These are phyloP conservation scores for Creontiades dilutus DNA, from an alignment of 2,888 invertebrate species.

Conservation along the genomic window DNA sequence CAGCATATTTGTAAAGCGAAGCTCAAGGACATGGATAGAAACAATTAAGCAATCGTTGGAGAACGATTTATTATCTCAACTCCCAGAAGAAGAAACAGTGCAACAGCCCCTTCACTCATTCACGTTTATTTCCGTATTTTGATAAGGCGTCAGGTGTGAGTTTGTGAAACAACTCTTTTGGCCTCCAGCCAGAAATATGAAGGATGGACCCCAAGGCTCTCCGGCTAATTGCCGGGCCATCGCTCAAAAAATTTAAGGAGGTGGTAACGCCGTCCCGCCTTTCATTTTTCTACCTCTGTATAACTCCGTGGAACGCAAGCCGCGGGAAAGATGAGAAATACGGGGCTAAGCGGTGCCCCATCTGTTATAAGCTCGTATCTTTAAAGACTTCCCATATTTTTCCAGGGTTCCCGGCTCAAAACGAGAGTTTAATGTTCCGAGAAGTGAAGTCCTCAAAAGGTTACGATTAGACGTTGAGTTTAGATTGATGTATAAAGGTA, in stretches of 20 bases:
- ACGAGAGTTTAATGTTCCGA: constrained; percentile 44
- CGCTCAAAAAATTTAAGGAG: constrained; percentile 61
- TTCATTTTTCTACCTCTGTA: constrained; percentile 28
- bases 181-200: constrained; percentile 66
- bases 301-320: neutral
- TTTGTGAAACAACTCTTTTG: constrained; percentile 33
- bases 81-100: neutral
- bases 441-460: constrained; percentile 15
- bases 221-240: constrained; percentile 66
- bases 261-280: constrained; percentile 50
- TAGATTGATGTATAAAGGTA: too few relatives aligned
- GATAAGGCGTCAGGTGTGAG: constrained; percentile 57
- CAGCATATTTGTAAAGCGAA: too few relatives aligned
- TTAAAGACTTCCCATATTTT: constrained; percentile 43
- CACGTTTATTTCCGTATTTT: constrained; percentile 33
- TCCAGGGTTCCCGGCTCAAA: neutral
- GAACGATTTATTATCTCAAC: too few relatives aligned
- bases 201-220: constrained; percentile 19
- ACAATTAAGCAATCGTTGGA: too few relatives aligned
- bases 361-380: constrained; percentile 29
- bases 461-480: too few relatives aligned
- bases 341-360: constrained; percentile 32
- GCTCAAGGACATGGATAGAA: too few relatives aligned
- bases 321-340: constrained; percentile 42
- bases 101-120: neutral